Evolutionary conservation across 2,888 invertebrate genomes (phyloP).

Genomic region (Rhagium mordax): DNA sequence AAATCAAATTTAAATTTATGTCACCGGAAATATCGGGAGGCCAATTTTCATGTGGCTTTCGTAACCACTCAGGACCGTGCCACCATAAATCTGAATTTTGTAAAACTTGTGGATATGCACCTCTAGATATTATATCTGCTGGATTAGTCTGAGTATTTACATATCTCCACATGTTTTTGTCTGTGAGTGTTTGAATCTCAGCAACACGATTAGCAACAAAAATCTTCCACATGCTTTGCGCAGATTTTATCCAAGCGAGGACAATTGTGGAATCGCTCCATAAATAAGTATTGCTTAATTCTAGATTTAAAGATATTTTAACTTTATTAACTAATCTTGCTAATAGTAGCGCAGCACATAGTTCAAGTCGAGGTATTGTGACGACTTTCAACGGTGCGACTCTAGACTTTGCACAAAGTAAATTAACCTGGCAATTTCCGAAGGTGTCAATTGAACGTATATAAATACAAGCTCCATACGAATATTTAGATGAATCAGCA

Average conservation of each 20-base stretch:
- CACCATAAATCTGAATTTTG: constrained; percentile 16
- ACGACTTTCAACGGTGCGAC: constrained; percentile 4
- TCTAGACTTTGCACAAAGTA: background rate
- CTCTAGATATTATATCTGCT: constrained; percentile 18
- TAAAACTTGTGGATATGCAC: too few relatives aligned
- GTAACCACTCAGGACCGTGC: constrained; percentile 2
- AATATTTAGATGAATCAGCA: background rate
- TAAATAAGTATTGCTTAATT: background rate
- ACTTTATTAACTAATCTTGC: background rate
- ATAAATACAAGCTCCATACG: constrained; percentile 16
- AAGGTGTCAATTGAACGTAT: background rate
- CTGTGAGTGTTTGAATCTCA: background rate
- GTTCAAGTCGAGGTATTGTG: constrained; percentile 1
- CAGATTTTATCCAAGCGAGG: background rate
- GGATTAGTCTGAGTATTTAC: constrained; percentile 7
- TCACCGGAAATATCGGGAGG: background rate
- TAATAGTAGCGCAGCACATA: constrained; percentile 4
- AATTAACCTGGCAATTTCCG: background rate
- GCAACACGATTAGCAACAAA: constrained; percentile 8
- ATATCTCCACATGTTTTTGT: background rate
- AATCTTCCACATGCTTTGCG: background rate
- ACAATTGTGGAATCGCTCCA: constrained; percentile 5
- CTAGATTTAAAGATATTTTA: background rate
- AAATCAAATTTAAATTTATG: background rate
- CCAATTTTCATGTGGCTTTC: background rate